phyloP scores from a whole-genome alignment of 2,113 vertebrate species.

The Podarcis cretensis region DNA sequence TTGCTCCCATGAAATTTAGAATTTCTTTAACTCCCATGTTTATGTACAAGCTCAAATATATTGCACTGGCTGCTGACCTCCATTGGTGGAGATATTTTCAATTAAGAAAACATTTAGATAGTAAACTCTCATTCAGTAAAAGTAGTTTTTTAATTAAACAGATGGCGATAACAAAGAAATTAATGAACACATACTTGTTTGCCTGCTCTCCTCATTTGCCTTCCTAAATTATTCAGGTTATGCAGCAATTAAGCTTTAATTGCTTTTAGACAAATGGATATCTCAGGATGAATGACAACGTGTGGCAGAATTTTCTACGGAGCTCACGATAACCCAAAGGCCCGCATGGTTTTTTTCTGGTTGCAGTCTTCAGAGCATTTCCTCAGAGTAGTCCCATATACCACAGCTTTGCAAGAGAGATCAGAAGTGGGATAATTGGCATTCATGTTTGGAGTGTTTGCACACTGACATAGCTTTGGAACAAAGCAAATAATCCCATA shows the following conservation, averaged over 20 bases:
- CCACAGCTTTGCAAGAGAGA: not conserved
- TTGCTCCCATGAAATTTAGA: conserved; percentile 53
- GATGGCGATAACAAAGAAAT: conserved; percentile 81
- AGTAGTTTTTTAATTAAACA: conserved; percentile 81
- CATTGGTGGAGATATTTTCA: conserved; percentile 72
- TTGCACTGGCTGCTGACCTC: conserved; percentile 73
- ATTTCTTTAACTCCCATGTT: conserved; percentile 68
- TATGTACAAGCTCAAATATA: conserved; percentile 62
- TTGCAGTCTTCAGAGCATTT: conserved; percentile 44
- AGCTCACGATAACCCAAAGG: conserved; percentile 16
- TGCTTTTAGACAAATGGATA: conserved; percentile 79
- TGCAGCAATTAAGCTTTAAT: conserved; percentile 79
- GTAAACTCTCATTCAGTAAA: conserved; percentile 77
- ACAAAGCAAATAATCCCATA: not conserved
- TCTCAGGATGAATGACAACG: conserved; percentile 77
- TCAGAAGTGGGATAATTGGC: not conserved
- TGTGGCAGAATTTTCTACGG: conserved; percentile 57
- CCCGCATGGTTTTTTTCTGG: not conserved
- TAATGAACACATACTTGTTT: conserved; percentile 78
- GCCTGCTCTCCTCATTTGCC: conserved; percentile 75
- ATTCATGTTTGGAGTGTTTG: not conserved
- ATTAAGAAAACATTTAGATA: conserved; percentile 75
- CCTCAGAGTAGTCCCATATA: not conserved
- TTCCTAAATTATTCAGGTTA: conserved; percentile 81
- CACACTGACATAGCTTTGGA: not conserved